Conservation (phyloP, 1,140 invertebrate genomes). For the Hylaeus anthracinus region DNA sequence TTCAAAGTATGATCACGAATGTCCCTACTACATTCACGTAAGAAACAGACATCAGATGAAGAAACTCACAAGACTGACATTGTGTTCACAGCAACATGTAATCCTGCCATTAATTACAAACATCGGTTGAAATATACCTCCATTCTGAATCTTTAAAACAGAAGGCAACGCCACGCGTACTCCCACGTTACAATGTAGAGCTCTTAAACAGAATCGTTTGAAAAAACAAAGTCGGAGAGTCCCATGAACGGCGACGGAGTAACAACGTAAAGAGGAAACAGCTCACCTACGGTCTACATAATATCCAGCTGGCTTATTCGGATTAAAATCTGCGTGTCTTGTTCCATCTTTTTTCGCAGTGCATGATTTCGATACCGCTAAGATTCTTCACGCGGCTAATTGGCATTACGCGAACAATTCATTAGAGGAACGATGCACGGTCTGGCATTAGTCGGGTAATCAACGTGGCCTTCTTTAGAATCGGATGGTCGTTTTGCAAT, state of each 20-base stretch:
- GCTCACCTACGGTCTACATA: neutral
- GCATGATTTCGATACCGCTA: constrained; percentile 53
- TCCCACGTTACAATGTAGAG: too few relatives aligned
- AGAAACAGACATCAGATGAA: too few relatives aligned
- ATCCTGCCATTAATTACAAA: too few relatives aligned
- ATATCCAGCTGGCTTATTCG: constrained; percentile 2
- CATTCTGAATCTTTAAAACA: too few relatives aligned
- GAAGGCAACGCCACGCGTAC: too few relatives aligned
- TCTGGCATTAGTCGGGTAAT: constrained; percentile 36
- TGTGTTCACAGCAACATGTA: too few relatives aligned
- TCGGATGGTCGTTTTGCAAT: constrained; percentile 47
- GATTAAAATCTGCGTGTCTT: constrained; percentile 44
- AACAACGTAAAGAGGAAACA: neutral
- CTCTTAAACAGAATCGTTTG: too few relatives aligned
- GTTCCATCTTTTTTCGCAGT: constrained; percentile 45
- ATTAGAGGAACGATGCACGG: constrained; percentile 42
- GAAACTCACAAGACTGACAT: too few relatives aligned
- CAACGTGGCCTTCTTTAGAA: constrained; percentile 45
- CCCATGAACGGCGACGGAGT: neutral
- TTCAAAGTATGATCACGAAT: too few relatives aligned
- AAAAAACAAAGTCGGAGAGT: neutral
- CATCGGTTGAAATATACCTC: too few relatives aligned
- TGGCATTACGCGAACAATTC: constrained; percentile 50
- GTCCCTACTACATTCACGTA: too few relatives aligned
- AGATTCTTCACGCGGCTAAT: constrained; percentile 53